Conservation (phyloP, 53 echinoderm and acorn worm species). For the Actinopyga echinites region DNA sequence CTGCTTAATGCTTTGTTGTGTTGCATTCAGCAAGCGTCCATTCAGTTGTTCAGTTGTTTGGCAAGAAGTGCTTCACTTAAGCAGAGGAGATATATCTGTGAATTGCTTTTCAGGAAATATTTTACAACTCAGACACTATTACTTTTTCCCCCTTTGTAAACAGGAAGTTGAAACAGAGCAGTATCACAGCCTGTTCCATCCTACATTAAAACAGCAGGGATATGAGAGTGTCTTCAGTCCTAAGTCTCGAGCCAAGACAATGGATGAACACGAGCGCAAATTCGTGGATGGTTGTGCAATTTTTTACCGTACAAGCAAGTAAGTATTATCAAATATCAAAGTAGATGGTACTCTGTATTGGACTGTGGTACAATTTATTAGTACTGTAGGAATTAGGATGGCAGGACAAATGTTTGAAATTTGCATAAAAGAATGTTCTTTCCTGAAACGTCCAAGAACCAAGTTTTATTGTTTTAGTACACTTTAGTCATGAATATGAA, state of each 20-base stretch:
- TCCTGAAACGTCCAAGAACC: background rate
- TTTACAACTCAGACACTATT: no score
- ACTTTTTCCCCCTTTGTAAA: background rate
- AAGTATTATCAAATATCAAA: slow-evolving; percentile 22
- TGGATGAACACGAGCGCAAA: slow-evolving; percentile 90
- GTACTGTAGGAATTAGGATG: background rate
- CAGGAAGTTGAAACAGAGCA: slow-evolving; percentile 99
- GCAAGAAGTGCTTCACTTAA: no score
- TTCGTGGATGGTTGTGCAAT: slow-evolving; percentile 98
- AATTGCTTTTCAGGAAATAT: no score
- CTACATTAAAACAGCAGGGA: slow-evolving; percentile 86
- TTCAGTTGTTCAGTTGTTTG: no score
- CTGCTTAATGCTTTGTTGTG: no score
- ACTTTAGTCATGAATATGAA: no score
- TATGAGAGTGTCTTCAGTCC: slow-evolving; percentile 99
- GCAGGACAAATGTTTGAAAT: background rate
- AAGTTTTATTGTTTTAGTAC: no score
- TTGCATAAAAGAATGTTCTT: background rate
- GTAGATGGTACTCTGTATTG: no score
- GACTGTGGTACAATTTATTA: background rate
- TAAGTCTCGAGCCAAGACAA: slow-evolving; percentile 97
- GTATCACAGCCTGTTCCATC: slow-evolving; percentile 92
- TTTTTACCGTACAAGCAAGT: slow-evolving; percentile 97
- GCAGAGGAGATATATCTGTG: no score
- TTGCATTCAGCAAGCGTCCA: no score